phyloP scores from a whole-genome alignment of 2,888 invertebrate genomes.

The Meliscaeva auricollis region DNA sequence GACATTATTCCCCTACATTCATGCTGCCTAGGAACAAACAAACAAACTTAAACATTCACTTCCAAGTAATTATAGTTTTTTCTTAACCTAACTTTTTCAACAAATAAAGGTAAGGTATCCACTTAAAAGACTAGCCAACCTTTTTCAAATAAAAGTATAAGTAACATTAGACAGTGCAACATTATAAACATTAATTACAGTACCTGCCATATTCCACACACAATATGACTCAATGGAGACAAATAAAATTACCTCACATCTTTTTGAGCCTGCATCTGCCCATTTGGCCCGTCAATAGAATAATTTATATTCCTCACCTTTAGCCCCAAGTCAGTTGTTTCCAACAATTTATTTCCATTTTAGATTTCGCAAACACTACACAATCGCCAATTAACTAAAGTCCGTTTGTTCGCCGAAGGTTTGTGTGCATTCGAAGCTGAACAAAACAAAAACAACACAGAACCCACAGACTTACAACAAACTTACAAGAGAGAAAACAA shows the following conservation, averaged over 20 bases:
- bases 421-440: slow-evolving; percentile 39
- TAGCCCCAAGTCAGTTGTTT: slow-evolving; percentile 74
- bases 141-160: slow-evolving; percentile 20
- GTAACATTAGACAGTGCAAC: background rate
- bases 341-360: slow-evolving; percentile 72
- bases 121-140: slow-evolving; percentile 2
- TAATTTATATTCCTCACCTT: slow-evolving; percentile 75
- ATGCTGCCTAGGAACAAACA: too few relatives aligned
- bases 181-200: slow-evolving; percentile 24
- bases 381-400: slow-evolving; percentile 74
- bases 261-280: slow-evolving; percentile 58
- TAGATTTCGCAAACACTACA: slow-evolving; percentile 74
- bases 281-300: slow-evolving; percentile 68
- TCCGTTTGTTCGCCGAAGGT: slow-evolving; percentile 48
- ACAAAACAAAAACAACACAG: slow-evolving; percentile 34
- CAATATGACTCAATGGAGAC: slow-evolving; percentile 54
- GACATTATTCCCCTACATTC: too few relatives aligned
- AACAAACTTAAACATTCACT: too few relatives aligned
- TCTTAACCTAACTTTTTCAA: too few relatives aligned
- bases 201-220: slow-evolving; percentile 60
- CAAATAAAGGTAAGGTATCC: too few relatives aligned
- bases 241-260: slow-evolving; percentile 70
- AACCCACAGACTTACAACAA: slow-evolving; percentile 37
- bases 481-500: slow-evolving; percentile 62
- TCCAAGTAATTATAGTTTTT: too few relatives aligned